Evolutionary conservation across 2,113 vertebrate genomes (phyloP), one percentile per base, ranked within the genome.

Genomic region (Saccopteryx leptura): DNA sequence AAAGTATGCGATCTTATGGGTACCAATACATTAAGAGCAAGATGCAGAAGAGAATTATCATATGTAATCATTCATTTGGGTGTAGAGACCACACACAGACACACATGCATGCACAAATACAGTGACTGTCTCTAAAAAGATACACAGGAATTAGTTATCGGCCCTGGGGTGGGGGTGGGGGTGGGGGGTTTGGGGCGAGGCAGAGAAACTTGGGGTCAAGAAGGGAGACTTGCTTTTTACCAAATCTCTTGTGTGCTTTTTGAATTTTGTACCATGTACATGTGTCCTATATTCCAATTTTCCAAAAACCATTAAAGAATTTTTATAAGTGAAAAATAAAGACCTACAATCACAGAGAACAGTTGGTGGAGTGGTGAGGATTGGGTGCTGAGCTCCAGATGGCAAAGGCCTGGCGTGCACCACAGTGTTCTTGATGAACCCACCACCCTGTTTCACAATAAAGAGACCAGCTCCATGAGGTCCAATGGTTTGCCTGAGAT

Each of bases 311-410:
- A 66, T 24, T 78, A 48, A 88, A 69, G 1, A 66, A 50, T 33
- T n/a, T 52, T 61, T 56, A 58, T 48, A 56, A 81, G 88, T 71
- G 46, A 78, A 88, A 88, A 9, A 18, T 63, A 15, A 79, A 95
- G 28, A 63, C 13, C 23, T 65, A 2, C 28, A 15, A 50, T 76
- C 84, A 90, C 28, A 18, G 65, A 61, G 19, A 84, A 23, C 56
- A 93, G 10, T 10, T 26, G 18, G 8, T 0, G 39, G 18, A 6
- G n/a, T 8, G n/a, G 5, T 15, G 9, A 76, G 31, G 19, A 24
- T 1, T 8, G 9, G 9, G 9, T 19, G 12, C 46, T 9, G 14
- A 86, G 56, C 19, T 14, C 60, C 79, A 52, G 13, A 12, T 21
- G 18, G 9, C 26, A 48, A 60, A 28, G 9, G 50, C 31, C 39